Percentiles rank a stretch among this genome's conserved stretches.
These are phyloP conservation scores for Caenorhabditis afra DNA, from an alignment of 2,888 invertebrate species.

Conservation along the genomic window DNA sequence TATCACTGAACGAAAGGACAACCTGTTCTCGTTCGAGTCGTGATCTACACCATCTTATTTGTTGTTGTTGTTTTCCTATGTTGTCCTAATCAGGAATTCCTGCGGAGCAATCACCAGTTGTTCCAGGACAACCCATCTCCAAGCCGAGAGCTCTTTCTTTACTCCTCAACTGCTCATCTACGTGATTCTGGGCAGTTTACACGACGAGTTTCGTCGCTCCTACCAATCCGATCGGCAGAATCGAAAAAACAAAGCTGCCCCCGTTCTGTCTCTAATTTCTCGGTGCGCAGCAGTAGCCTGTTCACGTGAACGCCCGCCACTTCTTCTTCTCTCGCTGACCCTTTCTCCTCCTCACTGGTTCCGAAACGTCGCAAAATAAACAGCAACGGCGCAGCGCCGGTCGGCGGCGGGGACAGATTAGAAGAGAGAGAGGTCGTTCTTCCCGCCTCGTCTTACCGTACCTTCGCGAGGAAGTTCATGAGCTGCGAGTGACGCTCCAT, in stretches of 20 bases:
- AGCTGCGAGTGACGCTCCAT: constrained; percentile 91
- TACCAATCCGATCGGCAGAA: neutral
- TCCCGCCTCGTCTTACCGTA: constrained; percentile 17
- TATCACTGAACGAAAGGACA: neutral
- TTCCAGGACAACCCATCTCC: no score
- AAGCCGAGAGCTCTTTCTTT: no score
- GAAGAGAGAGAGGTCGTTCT: neutral
- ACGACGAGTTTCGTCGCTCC: no score
- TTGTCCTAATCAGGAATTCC: no score
- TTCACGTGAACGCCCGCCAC: constrained; percentile 30
- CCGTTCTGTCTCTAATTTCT: neutral
- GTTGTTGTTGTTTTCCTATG: no score
- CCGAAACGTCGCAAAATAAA: constrained; percentile 33
- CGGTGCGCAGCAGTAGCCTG: neutral
- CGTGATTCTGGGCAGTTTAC: no score
- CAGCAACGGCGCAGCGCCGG: constrained; percentile 15
- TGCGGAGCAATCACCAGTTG: no score
- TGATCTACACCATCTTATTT: no score
- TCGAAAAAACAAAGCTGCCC: constrained; percentile 23
- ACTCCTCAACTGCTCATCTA: no score
- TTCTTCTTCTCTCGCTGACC: constrained; percentile 3
- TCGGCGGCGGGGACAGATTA: constrained; percentile 5
- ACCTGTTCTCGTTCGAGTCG: neutral
- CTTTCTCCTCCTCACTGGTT: constrained; percentile 1
- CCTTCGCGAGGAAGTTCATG: constrained; percentile 86